These are phyloP conservation scores for Sphaeridia pumilis DNA, from an alignment of 2,888 invertebrate genomes.

Conservation along the genomic window DNA sequence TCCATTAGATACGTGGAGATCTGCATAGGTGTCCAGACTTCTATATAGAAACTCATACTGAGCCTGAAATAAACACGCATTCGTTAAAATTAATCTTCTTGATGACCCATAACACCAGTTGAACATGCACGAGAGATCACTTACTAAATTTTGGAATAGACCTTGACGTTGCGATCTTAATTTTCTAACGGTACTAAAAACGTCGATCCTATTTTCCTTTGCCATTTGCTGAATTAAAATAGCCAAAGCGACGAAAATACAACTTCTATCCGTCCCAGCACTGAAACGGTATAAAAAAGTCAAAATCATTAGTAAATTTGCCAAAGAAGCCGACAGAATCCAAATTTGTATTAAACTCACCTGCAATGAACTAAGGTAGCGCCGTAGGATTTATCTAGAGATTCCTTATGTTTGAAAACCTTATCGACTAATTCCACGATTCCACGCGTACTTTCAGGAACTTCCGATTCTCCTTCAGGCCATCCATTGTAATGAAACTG, in stretches of 20 bases:
- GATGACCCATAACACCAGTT: background rate
- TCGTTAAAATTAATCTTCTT: background rate
- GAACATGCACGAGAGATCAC: constrained; percentile 39
- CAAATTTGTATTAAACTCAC: constrained; percentile 41
- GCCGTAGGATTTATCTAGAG: constrained; percentile 42
- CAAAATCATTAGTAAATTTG: background rate
- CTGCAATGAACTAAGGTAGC: constrained; percentile 80
- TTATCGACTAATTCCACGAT: constrained; percentile 76
- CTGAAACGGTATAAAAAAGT: constrained; percentile 41
- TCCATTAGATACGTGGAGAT: constrained; percentile 50
- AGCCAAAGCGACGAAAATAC: constrained; percentile 78
- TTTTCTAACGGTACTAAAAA: constrained; percentile 70
- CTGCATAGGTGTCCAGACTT: constrained; percentile 78
- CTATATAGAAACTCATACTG: constrained; percentile 89
- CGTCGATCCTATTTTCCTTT: constrained; percentile 72
- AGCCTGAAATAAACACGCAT: constrained; percentile 49
- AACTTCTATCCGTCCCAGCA: constrained; percentile 74
- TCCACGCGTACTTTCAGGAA: constrained; percentile 77
- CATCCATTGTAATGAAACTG: constrained; percentile 87
- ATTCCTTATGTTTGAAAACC: constrained; percentile 43
- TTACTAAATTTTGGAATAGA: constrained; percentile 71
- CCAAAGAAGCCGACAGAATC: background rate
- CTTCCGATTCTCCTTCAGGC: constrained; percentile 80
- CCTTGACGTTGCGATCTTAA: constrained; percentile 70
- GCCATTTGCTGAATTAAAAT: constrained; percentile 73